Evolutionary conservation across 2,888 invertebrate species (phyloP), one percentile per base, ranked within the genome.

Genomic region (Drosophila nigricruria): DNA sequence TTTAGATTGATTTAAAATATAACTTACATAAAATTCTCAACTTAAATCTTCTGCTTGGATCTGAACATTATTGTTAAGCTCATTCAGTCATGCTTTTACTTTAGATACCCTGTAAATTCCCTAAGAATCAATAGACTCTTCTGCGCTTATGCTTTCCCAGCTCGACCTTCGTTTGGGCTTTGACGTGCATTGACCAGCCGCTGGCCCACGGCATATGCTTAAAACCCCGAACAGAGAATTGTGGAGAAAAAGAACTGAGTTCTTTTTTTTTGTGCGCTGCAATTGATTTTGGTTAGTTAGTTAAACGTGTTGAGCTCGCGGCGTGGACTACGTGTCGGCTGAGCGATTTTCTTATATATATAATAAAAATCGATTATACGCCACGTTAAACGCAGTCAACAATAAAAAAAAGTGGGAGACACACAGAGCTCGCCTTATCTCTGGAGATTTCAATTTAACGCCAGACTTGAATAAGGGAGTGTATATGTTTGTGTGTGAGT

Each of bases 331-430:
- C 75, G 65, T 45, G 75, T 53, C 75, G 80, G 79, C 62, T 83
- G 84, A 63, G 69, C 18, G 57, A 61, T 66, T 60, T 72, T 67
- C 54, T 60, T 61, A 45, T 3, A 25, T 67, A 76, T 70, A 64
- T 69, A 88, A 85, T 70, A 64, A 70, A 88, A 85, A 86, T 89
- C 86, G 86, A 86, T 86, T 86, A 89, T 89, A 80, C 83, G 88
- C 86, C 86, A 77, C 81, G 88, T 77, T 86, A 70, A 50, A 23
- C 86, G 61, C 73, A 32, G 18, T 32, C 23, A 70, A 60, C 23
- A 70, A 60, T 36, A 59, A 45, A 66, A n/a, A 30, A 42, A 27
- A 27, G 42, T 4, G 6, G 20, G 1, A 27, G 20, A 34, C 25
- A 34, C 40, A 23, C 38, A 59, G 57, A 47, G 58, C 62, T 45